Evolutionary conservation across 2,888 invertebrate species (phyloP), one percentile per base, ranked within the genome.

Genomic region (Dendrolimus houi): DNA sequence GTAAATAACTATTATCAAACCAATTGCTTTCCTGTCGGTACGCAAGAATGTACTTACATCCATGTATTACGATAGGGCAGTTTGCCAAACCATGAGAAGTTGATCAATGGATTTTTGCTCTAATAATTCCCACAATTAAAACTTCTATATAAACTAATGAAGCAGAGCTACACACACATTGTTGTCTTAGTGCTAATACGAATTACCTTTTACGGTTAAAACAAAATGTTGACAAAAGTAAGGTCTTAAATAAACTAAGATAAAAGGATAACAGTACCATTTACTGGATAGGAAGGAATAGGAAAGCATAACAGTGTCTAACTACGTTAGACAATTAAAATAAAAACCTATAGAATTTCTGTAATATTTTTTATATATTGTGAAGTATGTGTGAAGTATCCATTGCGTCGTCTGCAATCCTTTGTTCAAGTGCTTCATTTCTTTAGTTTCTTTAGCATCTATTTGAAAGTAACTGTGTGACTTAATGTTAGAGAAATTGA

Each of bases 111-210:
- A 78, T 85, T 87, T 89, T 89, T 88, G 86, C 88, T 85, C 85
- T 71, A 83, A 79, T 85, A 85, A 82, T 89, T 90, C 89, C 87
- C 89, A 90, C 89, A 87, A 85, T 88, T 85, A 86, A 72, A 70
- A 73, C 72, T 69, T 74, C 74, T 89, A 88, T 90, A 89, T 84
- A 88, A 82, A 79, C 79, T 85, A 85, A 81, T 83, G 81, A 77
- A 72, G 64, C 66, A 64, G 64, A 66, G 69, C 68, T 64, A 63
- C 61, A 59, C 68, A 67, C 68, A 62, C 82, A 85, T 71, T 82
- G 77, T 79, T 81, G 79, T 81, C 75, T 71, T 61, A 29, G 56
- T 12, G 13, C 17, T 40, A n/a, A 52, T 12, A 12, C 42, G 56
- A 52, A 56, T 54, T 56, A 55, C 52, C 53, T 53, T n/a, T 54